A percentile compares a stretch with the other conserved stretches of the same genome.
These are phyloP conservation scores for Archivesica marissinica DNA, from an alignment of 1,140 invertebrate species.

Conservation along the genomic window DNA sequence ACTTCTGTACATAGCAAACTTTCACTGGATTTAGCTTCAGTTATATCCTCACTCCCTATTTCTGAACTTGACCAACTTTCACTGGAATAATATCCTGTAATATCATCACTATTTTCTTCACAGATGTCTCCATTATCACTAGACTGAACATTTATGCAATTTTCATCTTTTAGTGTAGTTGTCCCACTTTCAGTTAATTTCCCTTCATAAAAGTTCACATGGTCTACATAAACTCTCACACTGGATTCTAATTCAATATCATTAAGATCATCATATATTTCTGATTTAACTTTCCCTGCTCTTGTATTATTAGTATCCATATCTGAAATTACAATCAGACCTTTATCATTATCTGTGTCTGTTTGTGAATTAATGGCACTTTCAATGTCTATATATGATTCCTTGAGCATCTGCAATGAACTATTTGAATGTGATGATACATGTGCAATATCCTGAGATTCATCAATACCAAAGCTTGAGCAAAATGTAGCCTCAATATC, in stretches of 20 bases:
- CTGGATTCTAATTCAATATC: background rate
- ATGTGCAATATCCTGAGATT: background rate
- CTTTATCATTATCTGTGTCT: background rate
- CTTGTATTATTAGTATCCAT: background rate
- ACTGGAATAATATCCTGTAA: background rate
- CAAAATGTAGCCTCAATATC: background rate
- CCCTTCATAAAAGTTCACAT: slow-evolving; percentile 5
- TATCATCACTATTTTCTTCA: too few relatives aligned
- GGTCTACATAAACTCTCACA: too few relatives aligned
- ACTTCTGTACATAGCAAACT: too few relatives aligned
- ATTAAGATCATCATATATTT: background rate
- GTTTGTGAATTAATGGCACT: background rate
- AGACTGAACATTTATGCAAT: too few relatives aligned
- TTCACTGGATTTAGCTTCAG: background rate
- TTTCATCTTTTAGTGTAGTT: too few relatives aligned
- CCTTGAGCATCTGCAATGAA: slow-evolving; percentile 47
- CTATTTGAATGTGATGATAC: background rate
- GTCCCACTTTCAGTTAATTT: too few relatives aligned
- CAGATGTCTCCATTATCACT: too few relatives aligned
- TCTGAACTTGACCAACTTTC: background rate
- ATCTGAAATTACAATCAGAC: too few relatives aligned
- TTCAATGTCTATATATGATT: slow-evolving; percentile 19
- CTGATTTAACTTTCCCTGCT: background rate
- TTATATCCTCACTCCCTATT: background rate
- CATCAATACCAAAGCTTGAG: background rate